Base-by-base conservation (phyloP, 2,113 vertebrate species). In the Myrmecophaga tridactyla region DNA sequence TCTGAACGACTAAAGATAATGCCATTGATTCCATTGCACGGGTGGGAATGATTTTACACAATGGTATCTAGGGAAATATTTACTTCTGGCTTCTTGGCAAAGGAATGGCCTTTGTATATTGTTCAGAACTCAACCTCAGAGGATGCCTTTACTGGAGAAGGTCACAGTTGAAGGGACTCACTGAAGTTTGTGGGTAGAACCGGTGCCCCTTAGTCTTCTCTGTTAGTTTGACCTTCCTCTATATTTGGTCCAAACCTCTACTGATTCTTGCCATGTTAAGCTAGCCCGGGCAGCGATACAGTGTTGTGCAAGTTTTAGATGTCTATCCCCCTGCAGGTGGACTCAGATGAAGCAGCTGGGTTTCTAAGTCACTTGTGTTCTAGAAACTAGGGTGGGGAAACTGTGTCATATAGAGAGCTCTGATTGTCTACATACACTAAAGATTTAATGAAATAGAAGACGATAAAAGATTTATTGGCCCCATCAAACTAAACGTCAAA, bases 181-280 rank as follows among this genome's bases (percentile, higher is more conserved):
- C 25, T 14, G 86, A 0, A 0, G 39, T 27, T 48, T 7, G 14
- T 67, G 1, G 81, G 27, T 0, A 1, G 65, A 14, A 6, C 62
- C 77, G 72, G 25, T 53, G 7, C 31, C 56, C 27, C 82, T 63
- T 46, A 29, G 23, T 86, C 12, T 92, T 94, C 18, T 81, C 92
- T 36, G 53, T 20, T 20, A 41, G 1, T 12, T 14, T 2, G 39
- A 81, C 94, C 96, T 90, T 85, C 93, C 89, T 81, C 14, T 0
- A 0, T 14, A 1, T 0, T 67, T 72, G 72, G 0, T 51, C 31
- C 0, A 11, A 90, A 23, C 63, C n/a, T 90, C 56, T 48, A 80
- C 8, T 0, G 1, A 92, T 78, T 77, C 78, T 73, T 75, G 86
- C 41, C 75, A 39, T 34, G 72, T 41, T 34, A 81, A 7, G 20